Conservation (phyloP, 2,888 invertebrate species). For the Synanthedon tipuliformis region DNA sequence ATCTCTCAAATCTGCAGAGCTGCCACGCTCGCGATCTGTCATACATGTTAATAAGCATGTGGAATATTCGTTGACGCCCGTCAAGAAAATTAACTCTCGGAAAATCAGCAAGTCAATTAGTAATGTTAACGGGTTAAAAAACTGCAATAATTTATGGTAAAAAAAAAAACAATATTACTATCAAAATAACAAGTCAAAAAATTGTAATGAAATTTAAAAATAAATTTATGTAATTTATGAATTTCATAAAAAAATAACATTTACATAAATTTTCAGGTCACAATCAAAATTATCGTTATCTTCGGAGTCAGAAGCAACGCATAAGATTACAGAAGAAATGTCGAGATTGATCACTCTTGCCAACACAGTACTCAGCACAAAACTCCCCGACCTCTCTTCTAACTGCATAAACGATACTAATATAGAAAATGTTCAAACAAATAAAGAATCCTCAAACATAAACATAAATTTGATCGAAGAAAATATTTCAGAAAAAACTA, state of each 20-base stretch:
- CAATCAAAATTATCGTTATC: conserved; percentile 44
- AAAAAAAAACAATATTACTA: conserved; percentile 1
- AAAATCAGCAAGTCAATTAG: conserved; percentile 61
- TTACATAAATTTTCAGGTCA: conserved; percentile 31
- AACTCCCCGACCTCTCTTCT: conserved; percentile 53
- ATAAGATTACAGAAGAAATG: conserved; percentile 56
- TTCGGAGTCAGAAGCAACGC: background rate
- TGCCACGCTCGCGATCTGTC: conserved; percentile 55
- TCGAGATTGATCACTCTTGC: conserved; percentile 60
- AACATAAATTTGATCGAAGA: conserved; percentile 26
- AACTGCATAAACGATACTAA: conserved; percentile 20
- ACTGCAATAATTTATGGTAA: conserved; percentile 41
- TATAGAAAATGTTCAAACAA: background rate
- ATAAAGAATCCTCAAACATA: background rate
- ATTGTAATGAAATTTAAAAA: no score
- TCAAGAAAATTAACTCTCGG: conserved; percentile 43
- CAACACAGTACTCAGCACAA: conserved; percentile 58
- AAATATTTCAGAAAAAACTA: conserved; percentile 14
- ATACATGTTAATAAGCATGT: conserved; percentile 47
- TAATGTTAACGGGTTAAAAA: conserved; percentile 53
- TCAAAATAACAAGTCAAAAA: no score
- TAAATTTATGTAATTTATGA: no score
- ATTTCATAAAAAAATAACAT: no score
- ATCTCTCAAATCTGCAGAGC: conserved; percentile 34
- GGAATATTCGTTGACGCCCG: conserved; percentile 33